These are phyloP conservation scores for Helarctos malayanus DNA, from an alignment of 2,797 vertebrate genomes.

Conservation along the genomic window DNA sequence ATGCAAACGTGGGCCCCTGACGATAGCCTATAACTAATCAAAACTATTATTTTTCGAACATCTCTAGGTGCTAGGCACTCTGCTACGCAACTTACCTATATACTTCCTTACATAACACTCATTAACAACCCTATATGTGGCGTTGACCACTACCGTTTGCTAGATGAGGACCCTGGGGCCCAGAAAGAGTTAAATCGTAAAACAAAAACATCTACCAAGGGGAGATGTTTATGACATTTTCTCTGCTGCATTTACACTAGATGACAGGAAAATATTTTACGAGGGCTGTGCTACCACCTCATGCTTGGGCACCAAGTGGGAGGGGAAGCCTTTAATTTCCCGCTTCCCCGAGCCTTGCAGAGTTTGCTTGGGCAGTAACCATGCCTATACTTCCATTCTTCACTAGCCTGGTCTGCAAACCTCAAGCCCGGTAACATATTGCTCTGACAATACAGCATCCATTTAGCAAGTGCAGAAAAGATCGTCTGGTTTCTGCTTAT, in stretches of 20 bases:
- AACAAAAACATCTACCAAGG: constrained; percentile 36
- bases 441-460: not conserved
- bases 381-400: not conserved
- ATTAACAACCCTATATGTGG: not conserved
- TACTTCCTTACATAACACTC: not conserved
- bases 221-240: not conserved
- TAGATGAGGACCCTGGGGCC: constrained; percentile 16
- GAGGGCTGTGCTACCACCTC: not conserved
- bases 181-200: constrained; percentile 33
- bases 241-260: not conserved
- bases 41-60: not conserved
- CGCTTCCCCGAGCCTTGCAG: not conserved
- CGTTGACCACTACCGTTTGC: constrained; percentile 31
- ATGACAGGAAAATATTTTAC: constrained; percentile 10
- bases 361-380: not conserved
- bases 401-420: not conserved
- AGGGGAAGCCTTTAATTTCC: not conserved
- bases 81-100: not conserved
- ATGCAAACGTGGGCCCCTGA: not conserved
- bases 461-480: constrained; percentile 44
- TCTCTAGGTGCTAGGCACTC: constrained; percentile 7
- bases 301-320: not conserved
- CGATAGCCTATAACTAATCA: constrained; percentile 30
- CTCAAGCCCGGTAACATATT: constrained; percentile 9
- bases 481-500: constrained; percentile 31